Base-by-base conservation (phyloP, 2,888 invertebrate genomes). In the Erebia ligea region DNA sequence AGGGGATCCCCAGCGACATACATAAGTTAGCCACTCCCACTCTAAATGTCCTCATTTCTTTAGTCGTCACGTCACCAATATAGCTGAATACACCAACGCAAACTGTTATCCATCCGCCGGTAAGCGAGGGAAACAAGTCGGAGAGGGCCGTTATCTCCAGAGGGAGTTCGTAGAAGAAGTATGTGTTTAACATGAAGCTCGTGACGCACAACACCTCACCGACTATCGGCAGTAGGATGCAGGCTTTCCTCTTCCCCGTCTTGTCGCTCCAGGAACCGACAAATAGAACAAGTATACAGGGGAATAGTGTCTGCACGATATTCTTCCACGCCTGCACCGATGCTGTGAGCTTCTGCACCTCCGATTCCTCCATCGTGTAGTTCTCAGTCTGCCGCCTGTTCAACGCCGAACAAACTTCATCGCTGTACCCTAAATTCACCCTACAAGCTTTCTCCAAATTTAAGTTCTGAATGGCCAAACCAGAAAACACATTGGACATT, bases 381-480 rank as follows among this genome's bases (percentile, higher is more conserved):
- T 96, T 96, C 63, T 94, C 95, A 15, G 97, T 97, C 80, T 96
- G 95, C 76, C 97, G 94, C 64, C 94, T 94, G 19, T 96, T 95
- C 54, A 97, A 86, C 1, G 97, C 97, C 76, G 95, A 95, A 84
- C 97, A 97, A 45, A 97, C 95, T 81, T 95, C 95, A 72, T 95
- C 95, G 42, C 96, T 94, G 78, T 97, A 97, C 0, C 94, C 95
- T 82, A 97, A 93, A 84, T 97, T 97, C 34, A 97, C 97, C 69
- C 97, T 92, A 84, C 97, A 97, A 2, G 97, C 97, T 87, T 97
- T 97, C 84, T 97, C 97, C 79, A 97, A 93, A 86, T 97, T 97
- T 71, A 97, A 89, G 89, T 97, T 97, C 86, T 97, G 97, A 54
- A 97, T 96, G 69, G 97, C 97, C 75, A 97, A 89, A 76, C 96